Base-by-base conservation (phyloP, 2,888 invertebrate species). In the Eurytoma adleriae region DNA sequence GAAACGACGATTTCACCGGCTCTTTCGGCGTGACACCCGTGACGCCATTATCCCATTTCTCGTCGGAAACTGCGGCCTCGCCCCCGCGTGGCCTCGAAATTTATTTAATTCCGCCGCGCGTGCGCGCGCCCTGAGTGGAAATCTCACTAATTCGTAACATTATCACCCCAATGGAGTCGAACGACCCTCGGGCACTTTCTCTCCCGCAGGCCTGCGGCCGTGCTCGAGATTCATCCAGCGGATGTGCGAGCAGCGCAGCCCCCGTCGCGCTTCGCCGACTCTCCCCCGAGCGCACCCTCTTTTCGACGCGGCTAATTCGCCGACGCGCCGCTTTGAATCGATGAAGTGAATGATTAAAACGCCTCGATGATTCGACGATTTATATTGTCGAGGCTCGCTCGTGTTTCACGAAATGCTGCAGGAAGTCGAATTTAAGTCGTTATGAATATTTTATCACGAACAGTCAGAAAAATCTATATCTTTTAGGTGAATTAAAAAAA, bases 81-180 rank as follows among this genome's bases (percentile, higher is more conserved):
- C 54, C 14, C 56, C 18, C 2, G n/a, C n/a, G 14, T 40, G 2
- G 18, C 59, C 68, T 73, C 62, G 78, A 73, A 78, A 78, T 68
- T 78, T 68, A 72, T 73, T 73, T 68, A 67, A 78, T 78, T 68
- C 56, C 48, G n/a, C 18, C 24, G 70, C 20, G 30, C 7, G 16
- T n/a, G 30, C 52, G 62, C 56, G 18, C 57, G 7, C 59, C 30
- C 48, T 48, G 68, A 88, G 86, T 87, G 86, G 87, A 89, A 88
- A 89, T 88, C 88, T 87, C 86, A 86, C 88, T 90, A 89, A 89
- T 90, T 90, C 88, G 88, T 86, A 87, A 87, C 87, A 90, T 89
- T 89, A 89, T 89, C 88, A 87, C 88, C 89, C 88, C 86, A 87
- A 89, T 88, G 87, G 88, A 88, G 84, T 30, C 24, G 71, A 76